A percentile compares a stretch with the other conserved stretches of the same genome.
phyloP scores from a whole-genome alignment of 2,113 vertebrate species.

The Pao palembangensis region DNA sequence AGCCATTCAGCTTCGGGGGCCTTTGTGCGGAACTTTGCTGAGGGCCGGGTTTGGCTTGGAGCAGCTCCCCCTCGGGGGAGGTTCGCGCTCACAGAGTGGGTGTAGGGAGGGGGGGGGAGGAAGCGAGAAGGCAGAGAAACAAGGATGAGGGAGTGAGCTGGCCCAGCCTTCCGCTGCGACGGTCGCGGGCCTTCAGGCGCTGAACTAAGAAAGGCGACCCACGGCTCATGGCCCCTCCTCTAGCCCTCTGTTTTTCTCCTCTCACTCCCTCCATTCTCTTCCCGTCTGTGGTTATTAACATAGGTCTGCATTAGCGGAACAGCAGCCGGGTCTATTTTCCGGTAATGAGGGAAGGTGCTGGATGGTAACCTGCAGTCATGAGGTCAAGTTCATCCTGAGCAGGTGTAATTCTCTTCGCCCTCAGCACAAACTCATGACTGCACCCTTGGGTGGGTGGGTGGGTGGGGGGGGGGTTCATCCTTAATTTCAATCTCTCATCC shows the following conservation, averaged over 20 bases:
- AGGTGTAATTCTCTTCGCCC: conserved; percentile 46
- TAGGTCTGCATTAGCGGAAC: conserved; percentile 40
- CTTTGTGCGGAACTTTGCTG: conserved; percentile 62
- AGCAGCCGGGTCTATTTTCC: conserved; percentile 35
- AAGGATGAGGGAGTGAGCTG: conserved; percentile 21
- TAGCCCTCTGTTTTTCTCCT: conserved; percentile 14
- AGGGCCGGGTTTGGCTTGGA: conserved; percentile 45
- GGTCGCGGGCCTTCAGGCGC: conserved; percentile 37
- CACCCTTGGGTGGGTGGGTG: no score
- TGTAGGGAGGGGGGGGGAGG: conserved; percentile 5
- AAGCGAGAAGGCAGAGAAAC: conserved; percentile 17
- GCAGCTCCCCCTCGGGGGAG: conserved; percentile 46
- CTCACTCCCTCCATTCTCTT: conserved; percentile 15
- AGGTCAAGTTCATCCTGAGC: conserved; percentile 62
- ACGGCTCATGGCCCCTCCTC: conserved; percentile 30
- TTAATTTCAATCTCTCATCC: conserved; percentile 63
- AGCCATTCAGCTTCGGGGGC: conserved; percentile 41
- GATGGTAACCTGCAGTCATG: conserved; percentile 49
- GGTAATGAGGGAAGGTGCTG: conserved; percentile 47
- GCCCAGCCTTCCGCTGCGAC: conserved; percentile 41
- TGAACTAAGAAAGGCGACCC: conserved; percentile 63
- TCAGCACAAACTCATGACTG: conserved; percentile 42
- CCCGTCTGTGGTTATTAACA: conserved; percentile 42
- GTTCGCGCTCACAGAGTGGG: conserved; percentile 31
- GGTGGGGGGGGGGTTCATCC: conserved; percentile 25